These are phyloP conservation scores for Anoncus sp. DNA, from an alignment of 2,888 invertebrate genomes.

Conservation along the genomic window DNA sequence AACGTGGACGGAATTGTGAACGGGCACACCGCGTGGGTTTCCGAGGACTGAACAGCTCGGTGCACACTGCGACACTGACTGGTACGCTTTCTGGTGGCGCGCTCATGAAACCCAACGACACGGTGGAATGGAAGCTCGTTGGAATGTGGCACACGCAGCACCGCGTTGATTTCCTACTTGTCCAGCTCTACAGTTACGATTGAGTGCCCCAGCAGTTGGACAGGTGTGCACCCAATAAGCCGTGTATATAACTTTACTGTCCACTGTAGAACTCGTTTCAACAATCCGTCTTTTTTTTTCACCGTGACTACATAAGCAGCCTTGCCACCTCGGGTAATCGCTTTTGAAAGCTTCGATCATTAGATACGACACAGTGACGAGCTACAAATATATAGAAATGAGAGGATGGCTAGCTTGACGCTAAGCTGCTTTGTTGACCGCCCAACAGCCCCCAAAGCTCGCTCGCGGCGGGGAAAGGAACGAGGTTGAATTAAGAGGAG, in stretches of 20 bases:
- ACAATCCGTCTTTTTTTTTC: neutral
- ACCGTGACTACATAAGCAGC: neutral
- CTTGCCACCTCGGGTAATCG: no score
- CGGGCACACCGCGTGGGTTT: conserved; percentile 69
- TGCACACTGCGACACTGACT: conserved; percentile 79
- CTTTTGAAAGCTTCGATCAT: conserved; percentile 4
- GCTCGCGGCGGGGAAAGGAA: neutral
- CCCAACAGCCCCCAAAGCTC: conserved; percentile 5
- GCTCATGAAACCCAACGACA: conserved; percentile 58
- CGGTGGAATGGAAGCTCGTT: conserved; percentile 47
- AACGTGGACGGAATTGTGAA: conserved; percentile 78
- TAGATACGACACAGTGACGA: neutral
- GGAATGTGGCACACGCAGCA: conserved; percentile 44
- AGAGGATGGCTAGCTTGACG: neutral
- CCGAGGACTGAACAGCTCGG: conserved; percentile 74
- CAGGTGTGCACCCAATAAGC: neutral
- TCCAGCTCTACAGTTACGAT: neutral
- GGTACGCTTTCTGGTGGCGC: conserved; percentile 76
- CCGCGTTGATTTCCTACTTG: conserved; percentile 24
- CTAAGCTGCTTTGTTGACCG: conserved; percentile 16
- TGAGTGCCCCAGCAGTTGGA: neutral
- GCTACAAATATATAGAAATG: neutral
- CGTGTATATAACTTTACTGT: neutral
- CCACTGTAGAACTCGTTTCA: neutral
- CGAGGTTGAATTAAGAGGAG: conserved; percentile 5